phyloP scores from a whole-genome alignment of 2,113 vertebrate genomes.

The Oreochromis aureus region DNA sequence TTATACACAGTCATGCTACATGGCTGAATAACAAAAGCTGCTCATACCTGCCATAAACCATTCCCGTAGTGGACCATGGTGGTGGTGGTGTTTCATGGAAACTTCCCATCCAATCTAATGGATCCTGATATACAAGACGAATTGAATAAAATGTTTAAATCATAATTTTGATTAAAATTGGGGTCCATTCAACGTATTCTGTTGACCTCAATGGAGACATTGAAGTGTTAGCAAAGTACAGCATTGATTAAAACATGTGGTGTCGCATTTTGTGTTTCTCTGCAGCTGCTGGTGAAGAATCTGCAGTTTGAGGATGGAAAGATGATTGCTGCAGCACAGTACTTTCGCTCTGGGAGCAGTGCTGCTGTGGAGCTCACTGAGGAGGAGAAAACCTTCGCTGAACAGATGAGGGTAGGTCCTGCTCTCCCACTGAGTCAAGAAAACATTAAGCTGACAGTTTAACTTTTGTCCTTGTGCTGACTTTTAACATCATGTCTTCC shows the following conservation, averaged over 20 bases:
- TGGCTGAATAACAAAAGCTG: too few relatives aligned
- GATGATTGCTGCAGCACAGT: slow-evolving; percentile 80
- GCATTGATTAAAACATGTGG: neutral
- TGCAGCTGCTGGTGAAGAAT: slow-evolving; percentile 80
- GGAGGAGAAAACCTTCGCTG: slow-evolving; percentile 71
- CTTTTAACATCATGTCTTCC: neutral
- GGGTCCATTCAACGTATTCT: neutral
- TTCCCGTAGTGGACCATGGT: neutral
- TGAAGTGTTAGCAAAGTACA: neutral
- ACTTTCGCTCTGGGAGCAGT: slow-evolving; percentile 68
- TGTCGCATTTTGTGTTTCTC: neutral
- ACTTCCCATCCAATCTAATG: neutral
- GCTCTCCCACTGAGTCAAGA: neutral
- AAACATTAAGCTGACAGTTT: neutral
- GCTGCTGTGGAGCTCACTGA: slow-evolving; percentile 74
- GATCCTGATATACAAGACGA: neutral
- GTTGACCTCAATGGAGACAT: neutral
- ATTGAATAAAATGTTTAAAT: neutral
- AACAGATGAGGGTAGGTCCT: slow-evolving; percentile 72
- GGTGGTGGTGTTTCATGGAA: neutral
- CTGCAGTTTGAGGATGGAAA: slow-evolving; percentile 84
- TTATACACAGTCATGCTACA: too few relatives aligned
- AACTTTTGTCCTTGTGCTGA: neutral
- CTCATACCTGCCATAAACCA: too few relatives aligned
- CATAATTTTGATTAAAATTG: neutral